Evolutionary conservation across 2,113 vertebrate species (phyloP).

Genomic region (Henicopernis longicauda): DNA sequence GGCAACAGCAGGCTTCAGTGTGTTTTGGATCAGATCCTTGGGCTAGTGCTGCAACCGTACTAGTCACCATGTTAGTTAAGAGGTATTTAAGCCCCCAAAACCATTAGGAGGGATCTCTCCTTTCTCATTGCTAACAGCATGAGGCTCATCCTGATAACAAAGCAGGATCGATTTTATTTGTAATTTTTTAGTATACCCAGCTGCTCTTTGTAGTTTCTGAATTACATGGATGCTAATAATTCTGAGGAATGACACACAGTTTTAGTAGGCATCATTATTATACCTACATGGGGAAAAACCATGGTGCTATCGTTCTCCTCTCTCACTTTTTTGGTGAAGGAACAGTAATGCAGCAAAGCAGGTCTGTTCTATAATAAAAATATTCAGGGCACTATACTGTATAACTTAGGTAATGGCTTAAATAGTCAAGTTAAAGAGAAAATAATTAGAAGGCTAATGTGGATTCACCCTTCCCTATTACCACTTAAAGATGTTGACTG

Average conservation of each 20-base stretch:
- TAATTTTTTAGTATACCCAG: neutral
- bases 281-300: neutral
- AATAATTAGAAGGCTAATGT: slow-evolving; percentile 37
- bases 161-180: neutral
- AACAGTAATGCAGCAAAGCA: neutral
- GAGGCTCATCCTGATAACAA: neutral
- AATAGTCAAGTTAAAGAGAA: slow-evolving; percentile 27
- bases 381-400: neutral
- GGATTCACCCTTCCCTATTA: neutral
- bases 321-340: neutral
- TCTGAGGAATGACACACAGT: neutral
- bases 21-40: neutral
- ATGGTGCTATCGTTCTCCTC: neutral
- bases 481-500: neutral
- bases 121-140: neutral
- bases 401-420: slow-evolving; percentile 24
- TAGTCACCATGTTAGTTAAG: neutral
- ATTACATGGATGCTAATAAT: neutral
- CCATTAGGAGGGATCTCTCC: neutral
- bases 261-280: neutral
- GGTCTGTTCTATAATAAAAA: neutral
- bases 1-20: neutral
- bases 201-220: neutral
- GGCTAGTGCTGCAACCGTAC: neutral
- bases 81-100: neutral